These are phyloP conservation scores for Vidua macroura DNA, from an alignment of 2,113 vertebrate genomes.

Conservation along the genomic window DNA sequence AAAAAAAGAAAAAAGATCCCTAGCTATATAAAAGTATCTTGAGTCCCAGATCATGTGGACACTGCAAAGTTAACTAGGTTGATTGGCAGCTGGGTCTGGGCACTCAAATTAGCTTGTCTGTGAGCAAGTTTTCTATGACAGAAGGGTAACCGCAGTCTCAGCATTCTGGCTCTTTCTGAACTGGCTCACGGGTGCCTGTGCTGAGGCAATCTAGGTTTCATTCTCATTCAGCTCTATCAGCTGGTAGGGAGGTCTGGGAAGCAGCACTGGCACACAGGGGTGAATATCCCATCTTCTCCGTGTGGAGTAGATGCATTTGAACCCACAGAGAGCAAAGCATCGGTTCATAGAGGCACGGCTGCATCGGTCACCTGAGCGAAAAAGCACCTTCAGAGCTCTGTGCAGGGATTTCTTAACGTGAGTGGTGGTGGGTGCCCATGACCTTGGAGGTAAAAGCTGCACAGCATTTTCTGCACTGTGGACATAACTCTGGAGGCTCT, in stretches of 20 bases:
- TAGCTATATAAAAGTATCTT: neutral
- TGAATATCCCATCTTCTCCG: fast-evolving
- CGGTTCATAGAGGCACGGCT: neutral
- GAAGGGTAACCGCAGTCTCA: neutral
- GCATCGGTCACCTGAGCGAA: neutral
- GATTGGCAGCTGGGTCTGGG: slow-evolving; percentile 59
- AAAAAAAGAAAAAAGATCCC: neutral
- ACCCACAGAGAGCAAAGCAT: neutral
- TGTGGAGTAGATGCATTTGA: neutral
- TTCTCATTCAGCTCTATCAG: neutral
- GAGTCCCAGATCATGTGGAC: neutral
- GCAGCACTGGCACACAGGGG: neutral
- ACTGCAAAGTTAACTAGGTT: slow-evolving; percentile 9
- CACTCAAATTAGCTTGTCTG: slow-evolving; percentile 51
- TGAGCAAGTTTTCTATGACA: slow-evolving; percentile 15
- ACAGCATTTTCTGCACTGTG: neutral
- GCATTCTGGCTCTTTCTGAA: neutral
- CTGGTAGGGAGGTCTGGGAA: neutral
- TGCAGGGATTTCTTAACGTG: neutral
- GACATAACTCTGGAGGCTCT: fast-evolving
- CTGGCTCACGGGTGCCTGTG: neutral
- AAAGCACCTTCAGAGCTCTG: neutral
- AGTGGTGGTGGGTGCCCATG: neutral
- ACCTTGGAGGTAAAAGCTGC: neutral
- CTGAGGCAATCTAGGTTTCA: neutral